Percentiles rank a stretch among this genome's conserved stretches.
Evolutionary conservation across 1,140 invertebrate species (phyloP).

Genomic region (Apis dorsata): DNA sequence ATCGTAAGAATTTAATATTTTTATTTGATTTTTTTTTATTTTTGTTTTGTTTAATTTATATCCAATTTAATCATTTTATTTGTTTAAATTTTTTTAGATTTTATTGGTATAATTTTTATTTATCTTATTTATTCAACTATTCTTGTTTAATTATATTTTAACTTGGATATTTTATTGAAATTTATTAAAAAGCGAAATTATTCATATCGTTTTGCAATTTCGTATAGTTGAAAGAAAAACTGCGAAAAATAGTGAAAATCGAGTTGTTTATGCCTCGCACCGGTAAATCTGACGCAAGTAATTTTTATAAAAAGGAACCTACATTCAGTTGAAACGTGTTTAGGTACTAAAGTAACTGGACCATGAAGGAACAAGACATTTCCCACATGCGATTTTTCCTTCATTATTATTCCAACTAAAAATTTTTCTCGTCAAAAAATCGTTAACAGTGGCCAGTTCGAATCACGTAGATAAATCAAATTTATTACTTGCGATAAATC

Average conservation of each 20-base stretch:
- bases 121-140: too few species aligned
- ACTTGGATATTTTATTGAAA: too few species aligned
- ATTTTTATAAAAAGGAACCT: constrained; percentile 6
- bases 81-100: too few species aligned
- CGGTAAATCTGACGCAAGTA: neutral
- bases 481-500: neutral
- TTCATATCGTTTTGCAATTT: neutral
- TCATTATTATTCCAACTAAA: neutral
- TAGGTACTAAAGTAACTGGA: constrained; percentile 17
- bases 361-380: constrained; percentile 23
- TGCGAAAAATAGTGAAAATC: neutral
- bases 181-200: neutral
- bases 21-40: neutral
- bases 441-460: neutral
- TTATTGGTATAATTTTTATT: too few species aligned
- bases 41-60: neutral
- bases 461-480: neutral
- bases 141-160: too few species aligned
- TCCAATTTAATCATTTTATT: too few species aligned
- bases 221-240: neutral
- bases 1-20: neutral
- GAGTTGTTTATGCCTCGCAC: too few species aligned
- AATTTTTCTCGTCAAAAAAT: neutral
- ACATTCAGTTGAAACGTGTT: constrained; percentile 9
- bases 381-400: neutral